Base-by-base conservation (phyloP, 2,888 invertebrate species). In the Polydrusus pterygomalis region DNA sequence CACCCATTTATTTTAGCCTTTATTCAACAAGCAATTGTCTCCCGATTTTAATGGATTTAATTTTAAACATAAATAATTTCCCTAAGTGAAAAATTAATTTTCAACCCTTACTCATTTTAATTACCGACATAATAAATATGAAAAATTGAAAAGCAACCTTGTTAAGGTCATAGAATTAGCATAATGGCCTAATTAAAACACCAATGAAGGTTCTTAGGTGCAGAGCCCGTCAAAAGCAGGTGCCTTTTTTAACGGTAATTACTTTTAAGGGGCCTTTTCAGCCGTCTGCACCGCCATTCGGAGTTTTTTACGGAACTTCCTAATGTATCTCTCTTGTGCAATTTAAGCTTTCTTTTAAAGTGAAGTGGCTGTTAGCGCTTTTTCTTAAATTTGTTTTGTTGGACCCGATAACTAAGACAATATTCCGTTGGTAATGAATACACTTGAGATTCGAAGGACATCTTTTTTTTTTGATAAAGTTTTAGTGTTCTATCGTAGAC, bases 141-240 rank as follows among this genome's bases (percentile, higher is more conserved):
- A 83, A 83, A 83, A 83, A 83, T 83, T 82, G 82, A 83, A 83
- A 82, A 80, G 81, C 80, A 80, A 80, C 83, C 81, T 81, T 80
- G 79, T 77, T 75, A 80, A 83, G 83, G 83, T 83, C 83, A 81
- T 83, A 82, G 83, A 82, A 83, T 84, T 84, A 84, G 81, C 84
- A 83, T 84, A 84, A 84, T 82, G 82, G 82, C 74, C 80, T 83
- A 84, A 84, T 84, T 83, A 84, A 84, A 84, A 81, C 79, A 70
- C 79, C 79, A 77, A 74, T 78, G 78, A 71, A 81, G 82, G 78
- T 82, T 81, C 82, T 83, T 83, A 83, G 83, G 81, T 83, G 83
- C 82, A 81, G 82, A 78, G 77, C 78, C 81, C 80, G 82, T 83
- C 83, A 82, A 79, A 79, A 80, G 81, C 83, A 83, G 83, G 82